Conservation (phyloP, 2,888 invertebrate species). For the Stenchaetothrips biformis region DNA sequence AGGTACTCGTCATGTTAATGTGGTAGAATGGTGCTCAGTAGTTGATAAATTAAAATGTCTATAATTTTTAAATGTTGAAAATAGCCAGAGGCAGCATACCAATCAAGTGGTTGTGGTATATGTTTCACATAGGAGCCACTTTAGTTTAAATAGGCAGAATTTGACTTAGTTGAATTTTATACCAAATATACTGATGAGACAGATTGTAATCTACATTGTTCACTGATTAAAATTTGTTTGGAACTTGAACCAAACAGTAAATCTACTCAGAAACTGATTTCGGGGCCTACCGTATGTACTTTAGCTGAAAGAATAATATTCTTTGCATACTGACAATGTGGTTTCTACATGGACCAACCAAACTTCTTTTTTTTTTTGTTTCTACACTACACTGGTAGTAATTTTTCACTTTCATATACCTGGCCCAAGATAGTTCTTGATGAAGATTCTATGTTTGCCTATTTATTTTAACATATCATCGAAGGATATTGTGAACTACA, state of each 20-base stretch:
- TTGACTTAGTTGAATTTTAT: neutral
- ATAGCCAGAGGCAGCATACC: neutral
- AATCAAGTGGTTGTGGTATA: neutral
- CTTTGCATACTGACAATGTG: neutral
- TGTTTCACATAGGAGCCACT: neutral
- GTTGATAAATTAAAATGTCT: neutral
- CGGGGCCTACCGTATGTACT: neutral
- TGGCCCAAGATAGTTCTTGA: neutral
- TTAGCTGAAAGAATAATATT: neutral
- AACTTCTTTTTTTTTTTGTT: neutral
- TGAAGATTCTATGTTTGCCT: neutral
- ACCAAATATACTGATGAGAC: no score
- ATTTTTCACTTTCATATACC: neutral
- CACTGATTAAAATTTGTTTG: no score
- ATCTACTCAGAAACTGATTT: no score
- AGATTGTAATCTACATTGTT: no score
- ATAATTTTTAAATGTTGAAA: neutral
- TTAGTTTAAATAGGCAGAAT: neutral
- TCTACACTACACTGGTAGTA: neutral
- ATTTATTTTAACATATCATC: neutral
- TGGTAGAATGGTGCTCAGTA: neutral
- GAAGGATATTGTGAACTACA: neutral
- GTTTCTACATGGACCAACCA: neutral
- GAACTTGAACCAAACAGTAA: no score
- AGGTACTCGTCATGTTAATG: no score